These are phyloP conservation scores for Hofmannophila pseudospretella DNA, from an alignment of 2,888 invertebrate species.

Conservation along the genomic window DNA sequence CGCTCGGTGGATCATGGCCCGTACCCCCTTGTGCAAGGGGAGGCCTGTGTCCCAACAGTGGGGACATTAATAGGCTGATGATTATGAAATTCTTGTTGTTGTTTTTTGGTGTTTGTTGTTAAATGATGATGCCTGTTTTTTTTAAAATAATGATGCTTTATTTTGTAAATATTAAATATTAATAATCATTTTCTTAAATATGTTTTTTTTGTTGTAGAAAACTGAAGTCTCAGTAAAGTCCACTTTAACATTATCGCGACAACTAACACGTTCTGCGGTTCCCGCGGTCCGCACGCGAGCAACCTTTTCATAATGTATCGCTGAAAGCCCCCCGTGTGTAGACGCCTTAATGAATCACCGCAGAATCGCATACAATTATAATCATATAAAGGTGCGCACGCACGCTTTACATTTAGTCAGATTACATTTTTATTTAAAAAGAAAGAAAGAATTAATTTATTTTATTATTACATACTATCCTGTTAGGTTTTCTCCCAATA, in stretches of 20 bases:
- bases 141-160: neutral
- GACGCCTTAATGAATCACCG: slow-evolving; percentile 58
- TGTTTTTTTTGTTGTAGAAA: too few relatives aligned
- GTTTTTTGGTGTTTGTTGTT: too few relatives aligned
- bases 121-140: neutral
- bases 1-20: too few relatives aligned
- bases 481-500: too few relatives aligned
- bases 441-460: slow-evolving; percentile 3
- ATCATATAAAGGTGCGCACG: slow-evolving; percentile 21
- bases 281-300: slow-evolving; percentile 62
- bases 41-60: too few relatives aligned
- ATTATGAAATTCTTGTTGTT: too few relatives aligned
- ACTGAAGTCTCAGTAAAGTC: slow-evolving; percentile 25
- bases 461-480: too few relatives aligned
- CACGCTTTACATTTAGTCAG: neutral
- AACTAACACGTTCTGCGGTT: slow-evolving; percentile 40
- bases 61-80: too few relatives aligned
- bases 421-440: neutral
- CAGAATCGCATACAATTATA: slow-evolving; percentile 52
- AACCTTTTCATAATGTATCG: slow-evolving; percentile 60
- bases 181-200: too few relatives aligned
- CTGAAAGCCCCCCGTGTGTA: slow-evolving; percentile 63
- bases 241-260: slow-evolving; percentile 21
- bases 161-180: neutral
- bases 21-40: too few relatives aligned